A percentile compares a stretch with the other conserved stretches of the same genome.
phyloP scores from a whole-genome alignment of 2,888 invertebrate species.

The Acronicta aceris region DNA sequence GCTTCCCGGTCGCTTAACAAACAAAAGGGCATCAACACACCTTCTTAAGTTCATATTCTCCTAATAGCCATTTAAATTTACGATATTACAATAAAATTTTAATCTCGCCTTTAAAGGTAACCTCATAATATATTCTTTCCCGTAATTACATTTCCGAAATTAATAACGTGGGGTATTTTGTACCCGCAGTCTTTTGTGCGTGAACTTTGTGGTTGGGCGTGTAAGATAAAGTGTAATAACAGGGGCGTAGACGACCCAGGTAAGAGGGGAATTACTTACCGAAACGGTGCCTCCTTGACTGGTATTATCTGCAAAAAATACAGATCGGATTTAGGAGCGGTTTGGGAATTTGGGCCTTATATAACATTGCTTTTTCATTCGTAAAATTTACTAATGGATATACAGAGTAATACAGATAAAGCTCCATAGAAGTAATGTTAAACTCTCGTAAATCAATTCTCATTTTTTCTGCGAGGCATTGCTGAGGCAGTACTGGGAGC shows the following conservation, averaged over 20 bases:
- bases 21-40: conserved; percentile 15
- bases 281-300: conserved; percentile 46
- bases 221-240: conserved; percentile 57
- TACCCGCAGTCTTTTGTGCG: conserved; percentile 53
- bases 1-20: background rate
- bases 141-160: conserved; percentile 59
- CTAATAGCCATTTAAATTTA: conserved; percentile 45
- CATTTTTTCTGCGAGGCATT: background rate
- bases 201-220: conserved; percentile 56
- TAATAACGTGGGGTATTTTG: conserved; percentile 57
- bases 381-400: no score
- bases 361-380: no score
- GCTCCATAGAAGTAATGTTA: no score
- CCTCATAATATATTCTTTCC: conserved; percentile 57
- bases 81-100: conserved; percentile 49
- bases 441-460: no score
- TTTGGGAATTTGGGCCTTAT: conserved; percentile 11
- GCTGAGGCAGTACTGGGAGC: conserved; percentile 20
- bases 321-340: background rate
- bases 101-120: conserved; percentile 48
- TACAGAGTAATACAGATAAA: no score
- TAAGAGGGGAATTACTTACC: conserved; percentile 58
- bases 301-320: conserved; percentile 52
- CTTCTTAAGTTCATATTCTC: conserved; percentile 25
- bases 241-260: conserved; percentile 53